Percentiles rank a stretch among this genome's conserved stretches.
Evolutionary conservation across 2,797 vertebrate genomes (phyloP).

Genomic region (Eulemur rubriventer): DNA sequence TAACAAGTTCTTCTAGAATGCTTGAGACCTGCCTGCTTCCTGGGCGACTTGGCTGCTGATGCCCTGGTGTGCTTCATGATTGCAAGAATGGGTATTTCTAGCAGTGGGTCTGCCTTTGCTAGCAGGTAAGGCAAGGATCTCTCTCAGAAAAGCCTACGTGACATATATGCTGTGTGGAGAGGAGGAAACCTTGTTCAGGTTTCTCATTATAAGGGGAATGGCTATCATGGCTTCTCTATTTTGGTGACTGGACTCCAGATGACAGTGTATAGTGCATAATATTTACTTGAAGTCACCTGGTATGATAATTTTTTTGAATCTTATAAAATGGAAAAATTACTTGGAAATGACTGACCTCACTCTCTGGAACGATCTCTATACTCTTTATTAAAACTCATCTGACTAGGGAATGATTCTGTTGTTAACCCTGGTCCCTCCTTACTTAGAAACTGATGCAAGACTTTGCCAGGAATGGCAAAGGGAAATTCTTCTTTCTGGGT

Average conservation of each 20-base stretch:
- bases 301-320: not conserved
- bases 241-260: not conserved
- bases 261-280: not conserved
- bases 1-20: not conserved
- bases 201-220: not conserved
- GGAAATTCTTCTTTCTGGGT: not conserved
- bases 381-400: not conserved
- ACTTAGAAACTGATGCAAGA: not conserved
- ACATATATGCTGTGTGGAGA: not conserved
- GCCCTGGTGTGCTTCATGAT: not conserved
- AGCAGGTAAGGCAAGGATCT: not conserved
- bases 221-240: not conserved
- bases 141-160: not conserved
- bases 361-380: not conserved
- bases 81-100: not conserved
- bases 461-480: not conserved
- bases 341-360: not conserved
- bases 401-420: not conserved
- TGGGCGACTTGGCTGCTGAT: not conserved
- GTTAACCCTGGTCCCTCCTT: not conserved
- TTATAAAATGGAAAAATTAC: slow-evolving; percentile 11
- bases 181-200: not conserved
- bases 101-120: not conserved
- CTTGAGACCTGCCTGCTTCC: not conserved
- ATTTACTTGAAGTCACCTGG: not conserved